Conservation (phyloP, 1,140 invertebrate species). For the Argopecten irradians region DNA sequence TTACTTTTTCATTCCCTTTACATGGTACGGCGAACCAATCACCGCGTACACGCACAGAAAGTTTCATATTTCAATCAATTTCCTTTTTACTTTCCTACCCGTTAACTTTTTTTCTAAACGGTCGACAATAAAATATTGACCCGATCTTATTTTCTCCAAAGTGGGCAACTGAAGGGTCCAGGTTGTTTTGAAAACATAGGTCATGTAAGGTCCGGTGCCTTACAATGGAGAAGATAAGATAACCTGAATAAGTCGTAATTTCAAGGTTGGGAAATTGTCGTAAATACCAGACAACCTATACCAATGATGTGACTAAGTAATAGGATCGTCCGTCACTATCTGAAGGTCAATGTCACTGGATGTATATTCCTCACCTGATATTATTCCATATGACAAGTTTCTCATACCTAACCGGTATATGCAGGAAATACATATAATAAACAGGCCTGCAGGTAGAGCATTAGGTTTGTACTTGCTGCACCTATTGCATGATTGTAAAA, state of each 20-base stretch:
- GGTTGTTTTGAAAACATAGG: not conserved
- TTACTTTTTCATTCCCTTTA: constrained; percentile 77
- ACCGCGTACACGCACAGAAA: constrained; percentile 81
- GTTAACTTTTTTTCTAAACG: not conserved
- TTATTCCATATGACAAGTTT: not conserved
- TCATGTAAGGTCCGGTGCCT: not conserved
- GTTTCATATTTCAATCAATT: constrained; percentile 79
- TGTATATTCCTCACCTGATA: not conserved
- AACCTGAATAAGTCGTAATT: not conserved
- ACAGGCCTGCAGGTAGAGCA: no score
- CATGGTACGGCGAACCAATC: constrained; percentile 84
- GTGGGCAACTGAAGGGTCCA: not conserved
- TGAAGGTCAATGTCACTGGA: not conserved
- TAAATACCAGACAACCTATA: not conserved
- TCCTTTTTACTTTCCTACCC: not conserved
- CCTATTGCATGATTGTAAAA: no score
- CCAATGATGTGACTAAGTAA: no score
- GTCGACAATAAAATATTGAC: not conserved
- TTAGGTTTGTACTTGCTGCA: no score
- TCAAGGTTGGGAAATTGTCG: not conserved
- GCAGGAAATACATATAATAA: no score
- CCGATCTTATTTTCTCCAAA: not conserved
- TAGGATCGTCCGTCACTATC: not conserved
- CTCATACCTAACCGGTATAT: not conserved
- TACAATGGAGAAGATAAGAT: not conserved